phyloP scores from a whole-genome alignment of 2,888 invertebrate species.

The Sesamia inferens region DNA sequence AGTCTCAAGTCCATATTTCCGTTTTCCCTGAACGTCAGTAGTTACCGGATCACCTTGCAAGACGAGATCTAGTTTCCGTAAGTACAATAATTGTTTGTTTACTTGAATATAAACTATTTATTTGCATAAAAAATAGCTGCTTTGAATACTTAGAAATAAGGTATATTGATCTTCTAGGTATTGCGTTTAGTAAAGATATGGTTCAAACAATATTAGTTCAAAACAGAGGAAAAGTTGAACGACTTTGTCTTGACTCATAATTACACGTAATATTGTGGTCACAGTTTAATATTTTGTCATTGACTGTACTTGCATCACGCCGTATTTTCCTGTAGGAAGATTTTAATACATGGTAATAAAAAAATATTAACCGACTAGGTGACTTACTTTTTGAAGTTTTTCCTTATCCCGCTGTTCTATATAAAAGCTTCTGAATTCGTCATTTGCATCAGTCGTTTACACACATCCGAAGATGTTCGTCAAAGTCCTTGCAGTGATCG shows the following conservation, averaged over 20 bases:
- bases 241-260: constrained; percentile 47
- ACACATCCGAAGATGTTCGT: constrained; percentile 71
- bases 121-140: constrained; percentile 13
- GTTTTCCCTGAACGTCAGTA: constrained; percentile 22
- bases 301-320: constrained; percentile 66
- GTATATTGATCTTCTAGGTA: not conserved
- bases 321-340: constrained; percentile 84
- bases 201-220: not conserved
- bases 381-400: constrained; percentile 73
- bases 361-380: constrained; percentile 74
- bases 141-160: not conserved
- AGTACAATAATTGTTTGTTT: constrained; percentile 17
- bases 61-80: constrained; percentile 28
- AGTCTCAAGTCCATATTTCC: constrained; percentile 28
- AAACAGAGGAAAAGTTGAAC: constrained; percentile 19
- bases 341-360: constrained; percentile 75
- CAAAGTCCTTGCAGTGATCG: constrained; percentile 64
- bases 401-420: constrained; percentile 77
- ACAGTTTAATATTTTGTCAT: constrained; percentile 51
- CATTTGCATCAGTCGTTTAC: constrained; percentile 68
- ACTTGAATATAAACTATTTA: not conserved
- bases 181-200: not conserved
- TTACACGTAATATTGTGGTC: constrained; percentile 46
- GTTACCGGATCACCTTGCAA: constrained; percentile 34
- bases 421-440: constrained; percentile 70